phyloP scores from a whole-genome alignment of 2,797 vertebrate species.

The Oophaga sylvatica region DNA sequence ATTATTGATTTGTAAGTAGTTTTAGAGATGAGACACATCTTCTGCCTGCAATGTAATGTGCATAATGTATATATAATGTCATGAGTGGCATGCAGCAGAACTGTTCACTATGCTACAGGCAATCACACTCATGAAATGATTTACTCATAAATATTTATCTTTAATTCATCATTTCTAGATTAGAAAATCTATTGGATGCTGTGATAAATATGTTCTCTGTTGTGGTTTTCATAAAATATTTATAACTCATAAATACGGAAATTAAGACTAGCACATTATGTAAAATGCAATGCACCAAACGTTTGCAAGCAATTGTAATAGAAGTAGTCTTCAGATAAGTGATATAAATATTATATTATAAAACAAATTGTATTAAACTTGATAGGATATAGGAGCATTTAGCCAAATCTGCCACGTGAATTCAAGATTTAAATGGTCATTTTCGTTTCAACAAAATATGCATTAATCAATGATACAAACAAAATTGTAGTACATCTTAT shows the following conservation, averaged over 20 bases:
- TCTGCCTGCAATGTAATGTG: slow-evolving; percentile 11
- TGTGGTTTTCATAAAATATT: slow-evolving; percentile 38
- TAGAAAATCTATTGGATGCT: slow-evolving; percentile 42
- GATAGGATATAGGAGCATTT: background rate
- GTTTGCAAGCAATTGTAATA: background rate
- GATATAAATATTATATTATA: background rate
- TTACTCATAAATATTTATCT: slow-evolving; percentile 49
- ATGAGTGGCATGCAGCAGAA: slow-evolving; percentile 6
- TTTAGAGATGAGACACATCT: background rate
- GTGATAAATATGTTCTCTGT: slow-evolving; percentile 39
- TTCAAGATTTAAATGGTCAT: no score
- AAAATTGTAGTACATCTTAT: no score
- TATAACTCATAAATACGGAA: slow-evolving; percentile 46
- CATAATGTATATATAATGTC: slow-evolving; percentile 24
- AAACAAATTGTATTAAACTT: background rate
- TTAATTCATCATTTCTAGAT: slow-evolving; percentile 33
- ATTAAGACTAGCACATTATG: slow-evolving; percentile 20
- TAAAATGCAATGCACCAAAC: slow-evolving; percentile 26
- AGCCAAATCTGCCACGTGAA: no score
- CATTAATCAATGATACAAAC: no score
- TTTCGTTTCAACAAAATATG: no score
- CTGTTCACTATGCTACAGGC: slow-evolving; percentile 12
- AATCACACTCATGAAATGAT: slow-evolving; percentile 29
- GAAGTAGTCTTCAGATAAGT: background rate
- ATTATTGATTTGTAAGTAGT: background rate